A percentile compares a stretch with the other conserved stretches of the same genome.
phyloP scores from a whole-genome alignment of 2,113 vertebrate species.

The Melanerpes aurifrons region DNA sequence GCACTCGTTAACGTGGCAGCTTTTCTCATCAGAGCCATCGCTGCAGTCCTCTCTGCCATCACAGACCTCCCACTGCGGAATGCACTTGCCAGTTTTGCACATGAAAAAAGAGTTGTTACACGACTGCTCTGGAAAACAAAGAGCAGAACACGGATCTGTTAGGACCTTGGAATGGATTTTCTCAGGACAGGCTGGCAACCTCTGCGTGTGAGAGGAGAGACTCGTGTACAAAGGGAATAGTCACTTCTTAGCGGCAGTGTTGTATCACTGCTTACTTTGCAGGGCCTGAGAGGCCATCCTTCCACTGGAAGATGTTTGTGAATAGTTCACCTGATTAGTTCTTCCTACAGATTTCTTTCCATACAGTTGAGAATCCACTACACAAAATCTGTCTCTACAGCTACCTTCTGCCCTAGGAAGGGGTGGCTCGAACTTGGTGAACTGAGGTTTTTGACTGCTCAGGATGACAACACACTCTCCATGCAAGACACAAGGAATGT shows the following conservation, averaged over 20 bases:
- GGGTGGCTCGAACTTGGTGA: neutral
- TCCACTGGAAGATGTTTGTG: neutral
- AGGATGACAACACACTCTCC: neutral
- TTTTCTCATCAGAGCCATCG: slow-evolving; percentile 93
- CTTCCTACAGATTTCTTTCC: neutral
- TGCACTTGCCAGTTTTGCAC: slow-evolving; percentile 96
- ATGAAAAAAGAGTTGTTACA: slow-evolving; percentile 98
- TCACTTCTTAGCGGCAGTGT: neutral
- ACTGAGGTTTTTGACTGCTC: neutral
- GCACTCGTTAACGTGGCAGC: slow-evolving; percentile 94
- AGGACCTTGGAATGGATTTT: neutral
- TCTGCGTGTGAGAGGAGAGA: neutral
- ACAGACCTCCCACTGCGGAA: slow-evolving; percentile 85
- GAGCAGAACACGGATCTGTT: slow-evolving; percentile 46
- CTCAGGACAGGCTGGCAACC: neutral
- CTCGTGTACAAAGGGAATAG: neutral
- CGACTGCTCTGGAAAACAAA: slow-evolving; percentile 88
- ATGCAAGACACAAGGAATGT: neutral
- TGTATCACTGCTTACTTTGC: neutral
- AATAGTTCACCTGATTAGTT: neutral
- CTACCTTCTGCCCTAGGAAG: neutral
- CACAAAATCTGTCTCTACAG: neutral
- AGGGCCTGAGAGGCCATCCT: neutral
- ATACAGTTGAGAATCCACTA: neutral
- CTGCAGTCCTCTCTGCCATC: slow-evolving; percentile 91